Conservation (phyloP, 2,888 invertebrate genomes). For the Cataglyphis livida region DNA sequence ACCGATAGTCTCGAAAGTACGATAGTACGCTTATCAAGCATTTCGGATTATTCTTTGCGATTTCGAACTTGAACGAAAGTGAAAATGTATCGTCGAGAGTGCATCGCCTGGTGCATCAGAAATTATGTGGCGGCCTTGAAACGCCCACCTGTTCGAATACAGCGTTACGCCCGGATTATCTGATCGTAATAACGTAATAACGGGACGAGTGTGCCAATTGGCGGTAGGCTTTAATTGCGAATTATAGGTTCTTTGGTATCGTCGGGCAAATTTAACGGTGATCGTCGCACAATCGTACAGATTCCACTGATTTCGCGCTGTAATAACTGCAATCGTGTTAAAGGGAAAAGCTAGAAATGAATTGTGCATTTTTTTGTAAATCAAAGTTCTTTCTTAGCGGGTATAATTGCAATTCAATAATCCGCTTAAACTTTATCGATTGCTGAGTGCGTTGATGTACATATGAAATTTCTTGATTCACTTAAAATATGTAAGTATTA, state of each 20-base stretch:
- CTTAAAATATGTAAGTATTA: neutral
- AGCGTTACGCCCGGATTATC: constrained; percentile 72
- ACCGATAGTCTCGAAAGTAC: neutral
- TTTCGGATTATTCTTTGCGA: neutral
- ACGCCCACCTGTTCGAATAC: constrained; percentile 71
- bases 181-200: constrained; percentile 76
- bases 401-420: constrained; percentile 1
- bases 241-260: constrained; percentile 36
- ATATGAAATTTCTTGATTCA: neutral
- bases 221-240: constrained; percentile 71
- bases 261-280: constrained; percentile 58
- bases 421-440: constrained; percentile 3
- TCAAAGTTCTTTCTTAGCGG: constrained; percentile 1
- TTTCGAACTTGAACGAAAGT: constrained; percentile 45
- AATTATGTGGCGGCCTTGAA: constrained; percentile 69
- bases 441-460: neutral
- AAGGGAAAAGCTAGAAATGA: constrained; percentile 16
- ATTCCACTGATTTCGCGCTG: constrained; percentile 9
- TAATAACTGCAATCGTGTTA: constrained; percentile 26
- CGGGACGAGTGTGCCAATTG: constrained; percentile 71
- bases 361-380: constrained; percentile 11
- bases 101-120: constrained; percentile 44
- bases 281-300: constrained; percentile 19
- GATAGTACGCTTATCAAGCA: neutral
- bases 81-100: constrained; percentile 51